Conservation (phyloP, 1,140 invertebrate genomes). For the Drosophila seguyi region DNA sequence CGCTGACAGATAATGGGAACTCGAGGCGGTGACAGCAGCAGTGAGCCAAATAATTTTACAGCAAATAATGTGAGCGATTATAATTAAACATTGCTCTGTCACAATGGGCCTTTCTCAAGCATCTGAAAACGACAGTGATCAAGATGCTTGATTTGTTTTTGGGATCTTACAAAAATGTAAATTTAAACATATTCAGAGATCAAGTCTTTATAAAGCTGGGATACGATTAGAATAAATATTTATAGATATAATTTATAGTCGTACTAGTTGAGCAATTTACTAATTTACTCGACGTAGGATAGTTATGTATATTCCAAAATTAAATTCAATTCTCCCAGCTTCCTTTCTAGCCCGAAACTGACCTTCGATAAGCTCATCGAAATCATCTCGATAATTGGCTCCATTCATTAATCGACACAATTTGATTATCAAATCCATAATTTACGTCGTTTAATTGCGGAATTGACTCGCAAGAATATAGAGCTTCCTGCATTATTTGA, state of each 20-base stretch:
- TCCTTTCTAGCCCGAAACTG: conserved; percentile 5
- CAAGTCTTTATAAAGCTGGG: neutral
- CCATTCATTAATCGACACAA: conserved; percentile 5
- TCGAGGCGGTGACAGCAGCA: conserved; percentile 4
- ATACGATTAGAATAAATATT: neutral
- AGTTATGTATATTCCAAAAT: neutral
- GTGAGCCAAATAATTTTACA: conserved; percentile 49
- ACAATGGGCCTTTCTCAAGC: conserved; percentile 16
- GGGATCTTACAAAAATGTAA: neutral
- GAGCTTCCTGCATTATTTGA: neutral
- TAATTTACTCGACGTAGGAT: neutral
- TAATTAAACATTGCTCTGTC: conserved; percentile 46
- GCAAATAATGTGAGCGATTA: conserved; percentile 48
- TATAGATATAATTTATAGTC: neutral
- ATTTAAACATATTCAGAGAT: neutral
- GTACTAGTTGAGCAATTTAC: neutral
- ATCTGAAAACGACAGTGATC: conserved; percentile 12
- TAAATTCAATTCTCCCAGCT: no score
- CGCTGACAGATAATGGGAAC: conserved; percentile 41
- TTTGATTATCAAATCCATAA: conserved; percentile 12
- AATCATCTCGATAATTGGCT: conserved; percentile 16
- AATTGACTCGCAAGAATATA: neutral
- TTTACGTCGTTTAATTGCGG: neutral
- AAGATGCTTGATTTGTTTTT: conserved; percentile 8
- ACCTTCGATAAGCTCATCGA: conserved; percentile 27